These are phyloP conservation scores for Castor canadensis DNA, from an alignment of 2,113 vertebrate genomes.

Conservation along the genomic window DNA sequence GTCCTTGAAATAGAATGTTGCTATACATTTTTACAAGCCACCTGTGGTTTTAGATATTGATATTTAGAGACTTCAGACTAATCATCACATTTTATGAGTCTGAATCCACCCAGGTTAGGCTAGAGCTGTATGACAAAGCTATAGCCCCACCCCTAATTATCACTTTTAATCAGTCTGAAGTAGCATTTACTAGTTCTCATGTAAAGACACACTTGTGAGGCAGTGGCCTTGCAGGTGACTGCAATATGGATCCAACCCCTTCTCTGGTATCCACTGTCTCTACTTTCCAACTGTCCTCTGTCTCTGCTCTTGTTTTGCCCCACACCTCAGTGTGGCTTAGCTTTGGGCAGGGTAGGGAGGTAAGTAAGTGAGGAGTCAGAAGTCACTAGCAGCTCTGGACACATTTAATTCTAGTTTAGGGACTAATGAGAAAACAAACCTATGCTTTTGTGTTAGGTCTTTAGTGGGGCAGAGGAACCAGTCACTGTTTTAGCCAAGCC, in stretches of 20 bases:
- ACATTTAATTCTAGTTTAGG: not conserved
- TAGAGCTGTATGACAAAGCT: not conserved
- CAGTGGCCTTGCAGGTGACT: not conserved
- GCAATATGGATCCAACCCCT: rapidly evolving
- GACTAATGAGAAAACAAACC: not conserved
- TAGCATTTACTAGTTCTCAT: too few species aligned
- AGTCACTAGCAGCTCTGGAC: not conserved
- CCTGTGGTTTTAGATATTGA: conserved; percentile 29
- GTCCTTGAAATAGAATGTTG: not conserved
- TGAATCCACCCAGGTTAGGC: not conserved
- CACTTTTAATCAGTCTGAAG: too few species aligned
- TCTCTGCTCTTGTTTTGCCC: not conserved
- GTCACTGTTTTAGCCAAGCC: not conserved
- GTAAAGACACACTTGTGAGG: not conserved
- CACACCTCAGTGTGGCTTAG: not conserved
- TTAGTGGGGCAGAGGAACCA: not conserved
- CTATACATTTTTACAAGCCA: not conserved
- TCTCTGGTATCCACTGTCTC: not conserved
- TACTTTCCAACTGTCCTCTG: not conserved
- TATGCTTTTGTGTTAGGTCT: not conserved
- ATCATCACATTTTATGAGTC: not conserved
- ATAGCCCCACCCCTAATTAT: not conserved
- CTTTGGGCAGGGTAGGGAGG: not conserved
- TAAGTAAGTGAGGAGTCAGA: not conserved
- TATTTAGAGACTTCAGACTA: not conserved